Conservation (phyloP, 2,113 vertebrate genomes). For the Danio rerio region GRCz12tu NC_133176.1:4352501-4353000, state of each 20-base stretch:
- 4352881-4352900: conserved; percentile 62
- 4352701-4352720: no score
- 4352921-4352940: not conserved
- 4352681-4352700: no score
- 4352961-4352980: not conserved
- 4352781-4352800: conserved; percentile 36
- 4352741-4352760: conserved; percentile 2
- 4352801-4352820: conserved; percentile 52
- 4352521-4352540: no score
- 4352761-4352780: conserved; percentile 49
- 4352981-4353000: not conserved
- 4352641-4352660: no score
- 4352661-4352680: no score
- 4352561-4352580: no score
- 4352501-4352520: no score
- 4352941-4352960: not conserved
- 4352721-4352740: no score
- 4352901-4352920: conserved; percentile 53
- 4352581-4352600: no score
- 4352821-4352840: conserved; percentile 47
- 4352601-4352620: no score
- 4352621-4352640: no score
- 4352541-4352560: no score
- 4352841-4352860: conserved; percentile 68
- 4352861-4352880: conserved; percentile 50